Evolutionary conservation across 2,797 vertebrate species (phyloP).

Genomic region (Intellagama lesueurii): DNA sequence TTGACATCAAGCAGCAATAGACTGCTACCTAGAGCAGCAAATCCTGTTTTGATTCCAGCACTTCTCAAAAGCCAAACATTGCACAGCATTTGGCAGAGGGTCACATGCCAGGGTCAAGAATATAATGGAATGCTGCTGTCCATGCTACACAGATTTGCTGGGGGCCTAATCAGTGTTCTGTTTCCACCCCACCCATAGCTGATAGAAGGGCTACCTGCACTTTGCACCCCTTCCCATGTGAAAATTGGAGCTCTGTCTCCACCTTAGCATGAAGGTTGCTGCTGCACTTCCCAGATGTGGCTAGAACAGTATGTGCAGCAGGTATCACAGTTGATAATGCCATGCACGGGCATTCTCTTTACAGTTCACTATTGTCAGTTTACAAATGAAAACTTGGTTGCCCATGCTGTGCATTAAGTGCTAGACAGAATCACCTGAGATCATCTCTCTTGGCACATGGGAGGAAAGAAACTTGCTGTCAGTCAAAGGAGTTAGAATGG

Average conservation of each 20-base stretch:
- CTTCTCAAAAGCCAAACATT: background rate
- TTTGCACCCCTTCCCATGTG: background rate
- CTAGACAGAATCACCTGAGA: constrained; percentile 82
- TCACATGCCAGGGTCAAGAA: too few relatives aligned
- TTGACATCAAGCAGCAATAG: background rate
- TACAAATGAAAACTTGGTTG: background rate
- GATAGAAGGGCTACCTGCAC: background rate
- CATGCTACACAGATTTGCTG: background rate
- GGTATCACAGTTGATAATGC: too few relatives aligned
- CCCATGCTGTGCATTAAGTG: background rate
- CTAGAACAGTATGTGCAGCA: background rate
- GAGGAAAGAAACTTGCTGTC: constrained; percentile 82
- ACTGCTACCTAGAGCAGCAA: background rate
- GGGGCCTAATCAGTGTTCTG: too few relatives aligned
- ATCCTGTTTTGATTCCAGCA: too few relatives aligned
- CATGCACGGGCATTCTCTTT: background rate
- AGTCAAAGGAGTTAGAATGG: constrained; percentile 88
- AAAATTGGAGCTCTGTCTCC: background rate
- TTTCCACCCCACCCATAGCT: background rate
- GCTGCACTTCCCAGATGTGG: background rate
- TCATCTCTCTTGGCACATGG: constrained; percentile 81
- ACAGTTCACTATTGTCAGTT: background rate
- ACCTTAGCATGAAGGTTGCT: background rate
- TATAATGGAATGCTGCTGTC: too few relatives aligned
- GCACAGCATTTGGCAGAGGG: background rate